A percentile compares a stretch with the other conserved stretches of the same genome.
phyloP scores from a whole-genome alignment of 2,113 vertebrate species.

The Madoqua kirkii region DNA sequence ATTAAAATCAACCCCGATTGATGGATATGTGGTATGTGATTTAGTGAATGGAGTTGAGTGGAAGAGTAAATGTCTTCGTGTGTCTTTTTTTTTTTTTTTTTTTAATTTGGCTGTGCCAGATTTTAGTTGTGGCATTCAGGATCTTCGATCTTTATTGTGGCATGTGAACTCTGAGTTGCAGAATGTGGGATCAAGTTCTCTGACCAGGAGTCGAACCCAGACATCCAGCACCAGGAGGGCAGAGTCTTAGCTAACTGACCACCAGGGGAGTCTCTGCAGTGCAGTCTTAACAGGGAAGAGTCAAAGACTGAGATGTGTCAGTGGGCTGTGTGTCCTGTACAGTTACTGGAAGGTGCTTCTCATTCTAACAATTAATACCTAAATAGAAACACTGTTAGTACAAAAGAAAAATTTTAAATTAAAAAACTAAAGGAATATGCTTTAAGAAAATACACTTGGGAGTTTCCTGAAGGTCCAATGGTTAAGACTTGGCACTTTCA shows the following conservation, averaged over 20 bases:
- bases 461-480: not conserved
- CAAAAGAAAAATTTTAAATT: not conserved
- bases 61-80: not conserved
- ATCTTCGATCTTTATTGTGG: not conserved
- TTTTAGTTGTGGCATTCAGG: not conserved
- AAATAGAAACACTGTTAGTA: not conserved
- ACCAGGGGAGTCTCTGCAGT: not conserved
- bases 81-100: not conserved
- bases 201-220: too few relatives aligned
- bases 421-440: not conserved
- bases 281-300: not conserved
- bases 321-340: not conserved
- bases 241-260: not conserved
- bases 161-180: too few relatives aligned
- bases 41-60: not conserved
- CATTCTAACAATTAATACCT: not conserved
- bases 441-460: not conserved
- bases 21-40: not conserved
- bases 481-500: not conserved
- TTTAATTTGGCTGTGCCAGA: not conserved
- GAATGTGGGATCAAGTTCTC: too few relatives aligned
- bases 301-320: not conserved
- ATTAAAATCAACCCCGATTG: not conserved
- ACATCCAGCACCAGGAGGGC: not conserved
- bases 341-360: not conserved